A percentile compares a stretch with the other conserved stretches of the same genome.
phyloP scores from a whole-genome alignment of 2,113 vertebrate genomes.

The Syngnathoides biaculeatus region DNA sequence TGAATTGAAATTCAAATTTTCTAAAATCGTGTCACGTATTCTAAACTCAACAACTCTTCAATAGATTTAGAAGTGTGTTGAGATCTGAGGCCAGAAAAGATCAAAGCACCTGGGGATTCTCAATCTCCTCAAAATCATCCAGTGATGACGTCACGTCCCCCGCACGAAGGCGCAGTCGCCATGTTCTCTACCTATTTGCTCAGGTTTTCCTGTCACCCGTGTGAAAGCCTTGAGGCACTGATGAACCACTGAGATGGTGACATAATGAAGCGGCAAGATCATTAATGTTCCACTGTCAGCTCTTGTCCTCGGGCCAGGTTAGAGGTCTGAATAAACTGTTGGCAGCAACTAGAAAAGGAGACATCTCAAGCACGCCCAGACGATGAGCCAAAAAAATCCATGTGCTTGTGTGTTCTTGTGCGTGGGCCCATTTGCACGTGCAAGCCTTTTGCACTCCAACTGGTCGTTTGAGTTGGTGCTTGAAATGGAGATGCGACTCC shows the following conservation, averaged over 20 bases:
- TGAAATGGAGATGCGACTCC: constrained; percentile 53
- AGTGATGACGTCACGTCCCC: no score
- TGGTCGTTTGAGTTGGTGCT: constrained; percentile 50
- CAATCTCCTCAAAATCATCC: neutral
- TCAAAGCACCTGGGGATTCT: neutral
- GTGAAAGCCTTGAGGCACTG: constrained; percentile 12
- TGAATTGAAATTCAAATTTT: neutral
- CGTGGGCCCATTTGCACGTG: constrained; percentile 13
- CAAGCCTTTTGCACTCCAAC: constrained; percentile 17
- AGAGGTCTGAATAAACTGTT: constrained; percentile 47
- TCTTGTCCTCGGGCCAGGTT: constrained; percentile 46
- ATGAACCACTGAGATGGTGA: constrained; percentile 20
- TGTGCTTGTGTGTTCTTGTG: constrained; percentile 4
- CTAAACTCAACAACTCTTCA: neutral
- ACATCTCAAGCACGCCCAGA: constrained; percentile 26
- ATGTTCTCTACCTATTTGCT: neutral
- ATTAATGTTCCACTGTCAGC: constrained; percentile 42
- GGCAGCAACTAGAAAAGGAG: constrained; percentile 50
- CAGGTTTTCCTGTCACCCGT: neutral
- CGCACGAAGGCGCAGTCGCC: neutral
- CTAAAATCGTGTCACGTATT: neutral
- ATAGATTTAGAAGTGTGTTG: neutral
- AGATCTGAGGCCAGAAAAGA: neutral
- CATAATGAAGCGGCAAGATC: constrained; percentile 36
- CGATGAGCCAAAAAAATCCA: neutral